Base-by-base conservation (phyloP, 2,797 vertebrate species). In the Huso huso region DNA sequence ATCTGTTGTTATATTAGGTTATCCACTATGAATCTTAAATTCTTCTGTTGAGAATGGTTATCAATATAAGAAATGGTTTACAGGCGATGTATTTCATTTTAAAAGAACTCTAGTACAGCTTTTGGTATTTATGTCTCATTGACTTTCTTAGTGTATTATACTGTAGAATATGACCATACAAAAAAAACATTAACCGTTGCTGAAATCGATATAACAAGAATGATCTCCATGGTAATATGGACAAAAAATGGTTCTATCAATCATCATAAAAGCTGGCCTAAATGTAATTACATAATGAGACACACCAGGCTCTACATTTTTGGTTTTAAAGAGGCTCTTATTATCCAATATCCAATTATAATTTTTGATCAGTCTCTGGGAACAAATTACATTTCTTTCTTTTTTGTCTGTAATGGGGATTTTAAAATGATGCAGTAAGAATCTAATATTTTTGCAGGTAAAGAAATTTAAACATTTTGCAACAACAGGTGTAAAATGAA, bases 11-110 rank as follows among this genome's bases (percentile, higher is more conserved):
- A 76, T 68, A 51, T 37, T 37, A 37, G 23, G 23, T 48, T 49
- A 7, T 52, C 15, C 15, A 23, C 66, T 73, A 73, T 68, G 73
- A 79, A 78, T 67, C 69, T 68, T 64, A 76, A 71, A 69, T 72
- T 49, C 63, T 66, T 68, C 72, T 71, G 75, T 66, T 59, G 70
- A 64, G 68, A 75, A 63, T 70, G 75, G 62, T 70, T 66, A 48
- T 72, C 74, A 76, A 71, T 53, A 10, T 18, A 11, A 68, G 49
- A 68, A 68, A 66, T 48, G 51, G 67, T 69, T 9, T 79, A 70
- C 8, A 13, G 68, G 37, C 13, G 6, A 68, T 65, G 64, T 69
- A 72, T 49, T 55, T 37, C 15, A 60, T 7, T 58, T 71, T 73
- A 53, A 65, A 51, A 15, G 50, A 58, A 57, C 75, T 67, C 69